A percentile compares a stretch with the other conserved stretches of the same genome.
Conservation (phyloP, 2,888 invertebrate genomes). For the Hypselothyrea guttata region DNA sequence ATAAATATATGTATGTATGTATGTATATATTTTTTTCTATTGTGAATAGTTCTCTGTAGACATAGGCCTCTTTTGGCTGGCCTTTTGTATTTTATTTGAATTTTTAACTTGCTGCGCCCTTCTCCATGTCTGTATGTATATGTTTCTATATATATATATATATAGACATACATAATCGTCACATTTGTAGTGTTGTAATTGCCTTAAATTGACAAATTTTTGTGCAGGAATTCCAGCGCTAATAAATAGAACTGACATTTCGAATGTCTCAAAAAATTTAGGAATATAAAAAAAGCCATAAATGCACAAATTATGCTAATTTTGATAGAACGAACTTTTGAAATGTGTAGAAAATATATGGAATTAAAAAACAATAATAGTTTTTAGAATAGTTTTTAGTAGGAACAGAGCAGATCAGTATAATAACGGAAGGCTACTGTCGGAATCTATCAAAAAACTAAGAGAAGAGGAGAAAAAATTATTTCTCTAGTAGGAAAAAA, state of each 20-base stretch:
- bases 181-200: slow-evolving; percentile 52
- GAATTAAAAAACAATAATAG: no score
- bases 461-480: no score
- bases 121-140: slow-evolving; percentile 15
- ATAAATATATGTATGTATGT: slow-evolving; percentile 5
- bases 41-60: slow-evolving; percentile 31
- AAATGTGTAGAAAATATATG: no score
- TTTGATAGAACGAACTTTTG: no score
- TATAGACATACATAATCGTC: slow-evolving; percentile 56
- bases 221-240: neutral
- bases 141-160: no score
- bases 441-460: no score
- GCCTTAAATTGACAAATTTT: slow-evolving; percentile 40
- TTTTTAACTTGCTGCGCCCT: slow-evolving; percentile 50
- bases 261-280: neutral
- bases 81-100: slow-evolving; percentile 16
- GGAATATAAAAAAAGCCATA: neutral
- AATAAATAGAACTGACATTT: neutral
- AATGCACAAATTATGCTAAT: no score
- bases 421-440: no score
- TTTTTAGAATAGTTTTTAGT: no score
- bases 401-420: no score
- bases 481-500: no score
- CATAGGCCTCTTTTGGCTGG: slow-evolving; percentile 8
- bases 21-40: slow-evolving; percentile 24